Conservation (phyloP, 2,113 vertebrate species). For the Hystrix brachyura region DNA sequence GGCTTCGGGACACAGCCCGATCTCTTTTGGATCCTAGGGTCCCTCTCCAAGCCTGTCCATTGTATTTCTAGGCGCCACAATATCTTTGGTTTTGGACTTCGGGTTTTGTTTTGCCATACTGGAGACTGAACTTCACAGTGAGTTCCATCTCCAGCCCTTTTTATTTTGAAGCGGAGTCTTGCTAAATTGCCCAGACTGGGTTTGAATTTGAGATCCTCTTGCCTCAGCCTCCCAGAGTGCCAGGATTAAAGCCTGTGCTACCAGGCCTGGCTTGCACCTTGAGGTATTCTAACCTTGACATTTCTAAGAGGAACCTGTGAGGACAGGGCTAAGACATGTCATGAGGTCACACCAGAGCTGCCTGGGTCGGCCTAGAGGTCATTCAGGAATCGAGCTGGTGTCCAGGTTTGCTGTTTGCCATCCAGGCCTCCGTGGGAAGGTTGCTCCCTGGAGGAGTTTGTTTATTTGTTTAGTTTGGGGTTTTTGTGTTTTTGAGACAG, state of each 20-base stretch:
- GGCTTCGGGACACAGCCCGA: slow-evolving; percentile 61
- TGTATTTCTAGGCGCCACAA: background rate
- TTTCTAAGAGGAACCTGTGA: background rate
- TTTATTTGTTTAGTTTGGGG: background rate
- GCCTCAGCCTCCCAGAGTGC: background rate
- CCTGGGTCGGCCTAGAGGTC: accelerated
- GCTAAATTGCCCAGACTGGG: background rate
- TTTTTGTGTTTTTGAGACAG: background rate
- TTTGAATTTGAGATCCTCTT: background rate
- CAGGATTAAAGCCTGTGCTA: no score
- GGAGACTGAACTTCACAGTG: no score
- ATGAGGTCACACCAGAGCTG: background rate
- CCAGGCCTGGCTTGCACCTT: background rate
- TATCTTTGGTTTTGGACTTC: background rate
- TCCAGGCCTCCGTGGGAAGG: background rate
- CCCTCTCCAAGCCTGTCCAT: background rate
- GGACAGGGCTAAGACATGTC: background rate
- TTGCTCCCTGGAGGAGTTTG: background rate
- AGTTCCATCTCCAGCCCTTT: background rate
- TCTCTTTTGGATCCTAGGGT: background rate
- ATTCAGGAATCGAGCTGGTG: background rate
- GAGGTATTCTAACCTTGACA: background rate
- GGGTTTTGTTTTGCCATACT: background rate
- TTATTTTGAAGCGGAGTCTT: background rate
- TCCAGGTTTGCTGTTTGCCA: background rate